A percentile compares a stretch with the other conserved stretches of the same genome.
Conservation (phyloP, 2,888 invertebrate species). For the Leuctra nigra region DNA sequence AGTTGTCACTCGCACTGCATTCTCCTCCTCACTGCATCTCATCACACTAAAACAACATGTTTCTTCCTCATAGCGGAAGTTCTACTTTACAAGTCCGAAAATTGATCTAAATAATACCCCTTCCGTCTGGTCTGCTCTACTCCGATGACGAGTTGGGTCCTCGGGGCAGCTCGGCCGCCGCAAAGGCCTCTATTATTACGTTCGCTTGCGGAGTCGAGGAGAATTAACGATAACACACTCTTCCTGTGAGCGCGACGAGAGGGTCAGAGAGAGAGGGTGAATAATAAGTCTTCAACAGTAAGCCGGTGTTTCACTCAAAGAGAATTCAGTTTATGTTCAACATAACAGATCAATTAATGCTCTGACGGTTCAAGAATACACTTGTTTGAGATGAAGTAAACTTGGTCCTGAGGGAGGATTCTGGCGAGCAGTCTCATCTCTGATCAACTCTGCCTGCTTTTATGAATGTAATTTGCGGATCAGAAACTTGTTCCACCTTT, state of each 20-base stretch:
- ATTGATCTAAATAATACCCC: slow-evolving; percentile 14
- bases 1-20: not conserved
- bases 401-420: no score
- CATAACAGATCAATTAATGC: no score
- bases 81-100: slow-evolving; percentile 5
- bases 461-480: no score
- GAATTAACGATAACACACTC: slow-evolving; percentile 15
- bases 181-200: slow-evolving; percentile 8
- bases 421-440: no score
- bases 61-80: slow-evolving; percentile 11
- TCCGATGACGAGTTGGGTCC: not conserved
- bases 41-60: not conserved
- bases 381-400: no score
- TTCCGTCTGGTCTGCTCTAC: not conserved
- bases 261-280: not conserved
- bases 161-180: not conserved
- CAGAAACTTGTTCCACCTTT: no score
- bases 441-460: no score
- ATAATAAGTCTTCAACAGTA: no score
- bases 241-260: slow-evolving; percentile 16
- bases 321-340: no score
- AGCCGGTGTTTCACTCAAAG: no score
- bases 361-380: no score
- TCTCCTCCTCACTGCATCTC: not conserved
- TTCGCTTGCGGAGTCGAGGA: not conserved